phyloP scores from a whole-genome alignment of 1,140 invertebrate species.

The Ceratosolen fusciceps region DNA sequence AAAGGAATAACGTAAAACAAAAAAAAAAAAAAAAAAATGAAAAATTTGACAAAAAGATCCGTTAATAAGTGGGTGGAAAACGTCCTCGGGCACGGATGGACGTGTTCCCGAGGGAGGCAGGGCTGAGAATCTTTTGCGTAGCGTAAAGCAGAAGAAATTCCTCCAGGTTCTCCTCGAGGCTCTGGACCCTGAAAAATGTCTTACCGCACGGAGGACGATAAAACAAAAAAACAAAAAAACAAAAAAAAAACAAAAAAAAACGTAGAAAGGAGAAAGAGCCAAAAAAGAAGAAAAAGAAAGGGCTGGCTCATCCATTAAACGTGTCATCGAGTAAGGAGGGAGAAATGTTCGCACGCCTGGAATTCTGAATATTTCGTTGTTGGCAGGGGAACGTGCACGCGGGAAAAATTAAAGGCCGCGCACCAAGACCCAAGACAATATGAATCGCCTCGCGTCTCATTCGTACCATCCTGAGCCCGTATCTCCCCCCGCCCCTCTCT shows the following conservation, averaged over 20 bases:
- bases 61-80: neutral
- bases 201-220: neutral
- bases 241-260: neutral
- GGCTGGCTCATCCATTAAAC: neutral
- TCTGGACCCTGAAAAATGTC: neutral
- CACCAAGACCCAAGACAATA: neutral
- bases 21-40: neutral
- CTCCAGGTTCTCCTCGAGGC: neutral
- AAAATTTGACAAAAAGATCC: neutral
- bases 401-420: neutral
- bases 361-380: conserved; percentile 24
- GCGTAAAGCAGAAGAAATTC: neutral
- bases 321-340: neutral
- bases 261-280: too few relatives aligned
- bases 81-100: neutral
- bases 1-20: too few relatives aligned
- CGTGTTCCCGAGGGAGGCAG: too few relatives aligned
- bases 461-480: too few relatives aligned
- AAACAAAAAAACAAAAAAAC: neutral
- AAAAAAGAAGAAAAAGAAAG: neutral
- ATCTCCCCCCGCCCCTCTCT: too few relatives aligned
- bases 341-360: neutral
- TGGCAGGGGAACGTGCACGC: neutral
- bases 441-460: neutral
- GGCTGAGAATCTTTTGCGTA: too few relatives aligned